Evolutionary conservation across 2,888 invertebrate genomes (phyloP), one percentile per base, ranked within the genome.

Genomic region (Epirrita christyi): DNA sequence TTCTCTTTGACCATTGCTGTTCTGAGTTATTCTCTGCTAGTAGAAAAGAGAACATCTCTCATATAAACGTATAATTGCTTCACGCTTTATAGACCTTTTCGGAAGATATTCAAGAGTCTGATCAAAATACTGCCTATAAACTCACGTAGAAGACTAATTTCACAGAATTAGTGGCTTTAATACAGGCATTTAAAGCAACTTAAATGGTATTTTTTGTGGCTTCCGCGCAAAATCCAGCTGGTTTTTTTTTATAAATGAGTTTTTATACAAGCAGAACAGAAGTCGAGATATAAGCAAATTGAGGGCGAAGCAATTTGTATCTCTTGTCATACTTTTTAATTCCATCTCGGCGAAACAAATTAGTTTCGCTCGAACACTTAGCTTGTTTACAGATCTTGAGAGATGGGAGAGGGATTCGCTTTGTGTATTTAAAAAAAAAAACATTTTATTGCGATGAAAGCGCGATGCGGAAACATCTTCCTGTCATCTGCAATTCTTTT

Each of bases 271-370:
- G 86, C 80, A 81, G 85, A 83, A 81, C 78, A 77, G 70, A 77
- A 82, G 78, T 78, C 78, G 75, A 76, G 75, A 83, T 78, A 78
- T 78, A 72, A 75, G 78, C 77, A 80, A 85, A 86, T 86, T 83
- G 86, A 83, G 83, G 83, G 78, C 75, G 73, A 78, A 81, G 80
- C 83, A 86, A 87, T 88, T 84, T 88, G 82, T 86, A 86, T 83
- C 79, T 83, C 79, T 85, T 83, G 85, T 87, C 86, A 86, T 85
- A 84, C 82, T 88, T 85, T 88, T 88, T 88, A 88, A 88, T 88
- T 87, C 85, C 76, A 84, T 81, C 76, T 74, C 61, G 71, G 75
- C 78, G 80, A 81, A 81, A 84, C 83, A 86, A 83, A 85, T 85
- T 83, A 83, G 80, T 81, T 81, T 78, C 77, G 76, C 79, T 78